Evolutionary conservation across 2,113 vertebrate genomes (phyloP).

Genomic region (Sebastes fasciatus): DNA sequence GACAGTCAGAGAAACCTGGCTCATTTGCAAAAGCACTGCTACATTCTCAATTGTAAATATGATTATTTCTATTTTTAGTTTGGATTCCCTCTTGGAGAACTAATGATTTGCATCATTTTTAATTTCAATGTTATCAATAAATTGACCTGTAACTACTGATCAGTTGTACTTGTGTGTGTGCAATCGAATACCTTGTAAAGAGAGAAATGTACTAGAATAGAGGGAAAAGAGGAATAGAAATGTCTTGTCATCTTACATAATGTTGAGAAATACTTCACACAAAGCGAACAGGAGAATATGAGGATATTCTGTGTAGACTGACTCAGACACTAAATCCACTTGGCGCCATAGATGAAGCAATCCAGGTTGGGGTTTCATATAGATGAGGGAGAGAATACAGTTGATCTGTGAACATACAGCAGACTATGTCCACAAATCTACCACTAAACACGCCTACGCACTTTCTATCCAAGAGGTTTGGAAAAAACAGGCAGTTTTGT

Average conservation of each 20-base stretch:
- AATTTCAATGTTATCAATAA: conserved; percentile 62
- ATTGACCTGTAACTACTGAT: conserved; percentile 35
- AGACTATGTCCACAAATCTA: conserved; percentile 16
- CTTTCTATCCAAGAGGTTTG: background rate
- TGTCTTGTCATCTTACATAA: background rate
- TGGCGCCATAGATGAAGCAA: conserved; percentile 16
- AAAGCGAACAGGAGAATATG: background rate
- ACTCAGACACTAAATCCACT: conserved; percentile 15
- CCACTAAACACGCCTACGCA: conserved; percentile 21
- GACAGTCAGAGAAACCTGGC: background rate
- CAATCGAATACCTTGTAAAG: background rate
- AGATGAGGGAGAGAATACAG: conserved; percentile 13
- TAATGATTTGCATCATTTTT: conserved; percentile 18
- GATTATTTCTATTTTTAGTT: conserved; percentile 10
- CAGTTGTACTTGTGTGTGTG: conserved; percentile 9
- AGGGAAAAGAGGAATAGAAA: background rate
- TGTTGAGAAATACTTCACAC: background rate
- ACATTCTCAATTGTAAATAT: conserved; percentile 52
- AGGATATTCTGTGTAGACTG: background rate
- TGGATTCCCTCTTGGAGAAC: background rate
- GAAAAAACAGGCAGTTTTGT: background rate
- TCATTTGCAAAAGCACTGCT: conserved; percentile 42
- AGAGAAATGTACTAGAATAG: background rate
- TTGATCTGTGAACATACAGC: conserved; percentile 8
- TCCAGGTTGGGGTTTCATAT: conserved; percentile 21